Evolutionary conservation across 2,888 invertebrate species (phyloP).

Genomic region (Hedychridium roseum): DNA sequence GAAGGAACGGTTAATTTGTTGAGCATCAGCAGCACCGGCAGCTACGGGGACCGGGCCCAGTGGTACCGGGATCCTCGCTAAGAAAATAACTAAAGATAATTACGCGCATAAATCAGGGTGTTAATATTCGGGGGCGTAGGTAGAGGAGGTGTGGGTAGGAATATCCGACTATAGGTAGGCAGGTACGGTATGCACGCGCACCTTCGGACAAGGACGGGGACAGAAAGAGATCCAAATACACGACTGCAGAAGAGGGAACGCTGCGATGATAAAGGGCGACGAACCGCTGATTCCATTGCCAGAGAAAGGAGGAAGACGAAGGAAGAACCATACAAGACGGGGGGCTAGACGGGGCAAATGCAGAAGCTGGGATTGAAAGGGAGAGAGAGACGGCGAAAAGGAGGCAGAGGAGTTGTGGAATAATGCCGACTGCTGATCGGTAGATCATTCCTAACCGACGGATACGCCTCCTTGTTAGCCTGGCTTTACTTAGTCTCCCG

Average conservation of each 20-base stretch:
- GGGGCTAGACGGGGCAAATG: neutral
- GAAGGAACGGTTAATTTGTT: slow-evolving; percentile 51
- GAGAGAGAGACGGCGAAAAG: slow-evolving; percentile 7
- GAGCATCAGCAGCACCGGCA: slow-evolving; percentile 51
- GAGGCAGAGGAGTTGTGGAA: slow-evolving; percentile 30
- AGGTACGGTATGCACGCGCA: slow-evolving; percentile 7
- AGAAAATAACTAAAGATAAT: slow-evolving; percentile 62
- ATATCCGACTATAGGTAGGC: slow-evolving; percentile 33
- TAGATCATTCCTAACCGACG: slow-evolving; percentile 57
- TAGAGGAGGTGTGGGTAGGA: slow-evolving; percentile 48
- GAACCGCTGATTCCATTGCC: no score
- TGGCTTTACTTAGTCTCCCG: slow-evolving; percentile 56
- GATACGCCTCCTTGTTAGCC: slow-evolving; percentile 63
- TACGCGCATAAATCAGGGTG: slow-evolving; percentile 62
- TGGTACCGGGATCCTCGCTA: slow-evolving; percentile 21
- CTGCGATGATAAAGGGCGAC: slow-evolving; percentile 1
- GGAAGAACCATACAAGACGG: neutral
- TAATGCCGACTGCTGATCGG: slow-evolving; percentile 52
- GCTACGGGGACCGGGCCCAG: slow-evolving; percentile 33
- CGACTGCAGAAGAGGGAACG: slow-evolving; percentile 5
- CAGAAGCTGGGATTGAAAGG: slow-evolving; percentile 1
- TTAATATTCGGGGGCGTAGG: slow-evolving; percentile 63
- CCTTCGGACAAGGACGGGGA: slow-evolving; percentile 1
- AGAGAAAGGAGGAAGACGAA: neutral
- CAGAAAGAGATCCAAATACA: no score